Evolutionary conservation across 1,140 invertebrate species (phyloP), one percentile per base, ranked within the genome.

Genomic region (Lepidurus couesii): DNA sequence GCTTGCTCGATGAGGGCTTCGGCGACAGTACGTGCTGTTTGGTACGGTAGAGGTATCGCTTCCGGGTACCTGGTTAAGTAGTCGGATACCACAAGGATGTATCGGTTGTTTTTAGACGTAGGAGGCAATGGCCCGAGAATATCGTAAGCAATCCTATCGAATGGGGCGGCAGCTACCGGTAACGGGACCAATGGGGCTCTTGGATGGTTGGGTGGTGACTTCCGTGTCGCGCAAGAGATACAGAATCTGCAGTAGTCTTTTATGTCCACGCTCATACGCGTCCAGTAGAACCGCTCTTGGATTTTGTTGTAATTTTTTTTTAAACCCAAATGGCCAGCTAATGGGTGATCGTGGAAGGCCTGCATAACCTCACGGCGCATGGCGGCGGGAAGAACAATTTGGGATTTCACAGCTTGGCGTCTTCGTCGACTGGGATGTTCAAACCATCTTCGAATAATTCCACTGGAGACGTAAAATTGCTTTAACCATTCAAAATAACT

Each of bases 211-310:
- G 47, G 44, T 21, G 75, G n/a, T 8, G 44, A 16, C 9, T 45
- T 24, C 10, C 24, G n/a, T 7, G 34, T 26, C 44, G 75, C 75
- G n/a, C 75, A 76, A 7, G 11, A 43, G 7, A 16, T n/a, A 7
- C 75, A 42, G 2, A 0, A 7, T 45, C 47, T 44, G 44, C 75
- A 76, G n/a, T 76, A 76, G 21, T 76, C 42, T n/a, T 76, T 76
- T 5, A 76, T 44, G 44, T 76, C 75, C 2, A 1, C 7, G 10
- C 44, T 5, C 75, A 76, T 76, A 6, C 5, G 5, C 8, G 75
- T 7, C 75, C 75, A 76, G 26, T 76, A 76, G 4, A 44, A 76
- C 13, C 47, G 44, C 7, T 76, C 75, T 2, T 45, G 34, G 44
- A 76, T n/a, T 44, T 45, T 11, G 34, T 5, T 6, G n/a, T 1